phyloP scores from a whole-genome alignment of 2,113 vertebrate genomes.

The Oxyura jamaicensis region DNA sequence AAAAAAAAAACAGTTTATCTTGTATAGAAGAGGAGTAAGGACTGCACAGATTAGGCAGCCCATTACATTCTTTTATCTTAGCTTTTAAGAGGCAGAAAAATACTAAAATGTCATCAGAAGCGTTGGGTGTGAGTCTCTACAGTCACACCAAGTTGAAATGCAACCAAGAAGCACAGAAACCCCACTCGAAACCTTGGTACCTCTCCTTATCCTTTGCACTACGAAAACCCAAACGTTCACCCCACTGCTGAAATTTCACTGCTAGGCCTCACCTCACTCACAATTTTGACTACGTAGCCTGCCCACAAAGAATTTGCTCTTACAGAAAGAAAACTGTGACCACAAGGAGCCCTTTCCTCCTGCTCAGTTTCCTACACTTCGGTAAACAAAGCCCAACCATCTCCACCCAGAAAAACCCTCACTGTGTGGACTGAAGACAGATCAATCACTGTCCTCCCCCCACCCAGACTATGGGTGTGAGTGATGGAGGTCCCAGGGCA shows the following conservation, averaged over 20 bases:
- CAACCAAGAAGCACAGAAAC: neutral
- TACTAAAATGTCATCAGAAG: neutral
- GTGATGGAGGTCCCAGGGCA: neutral
- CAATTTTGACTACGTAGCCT: neutral
- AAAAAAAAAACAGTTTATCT: neutral
- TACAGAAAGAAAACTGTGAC: neutral
- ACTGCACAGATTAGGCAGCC: neutral
- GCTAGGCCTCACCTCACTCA: neutral
- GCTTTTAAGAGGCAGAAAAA: slow-evolving; percentile 39
- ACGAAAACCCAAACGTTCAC: neutral
- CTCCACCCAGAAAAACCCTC: neutral
- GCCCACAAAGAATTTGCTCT: neutral
- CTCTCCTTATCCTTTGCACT: neutral
- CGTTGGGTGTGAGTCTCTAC: neutral
- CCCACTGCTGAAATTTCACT: neutral
- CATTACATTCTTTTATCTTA: slow-evolving; percentile 18
- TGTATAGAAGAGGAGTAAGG: neutral
- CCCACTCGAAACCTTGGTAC: neutral
- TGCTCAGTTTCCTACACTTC: neutral
- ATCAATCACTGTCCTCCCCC: neutral
- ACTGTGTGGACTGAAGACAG: neutral
- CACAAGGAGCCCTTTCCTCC: neutral
- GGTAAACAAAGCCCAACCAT: neutral
- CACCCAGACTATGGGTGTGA: neutral
- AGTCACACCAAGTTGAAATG: neutral